Evolutionary conservation across 2,888 invertebrate species (phyloP).

Genomic region (Dolomedes plantarius): DNA sequence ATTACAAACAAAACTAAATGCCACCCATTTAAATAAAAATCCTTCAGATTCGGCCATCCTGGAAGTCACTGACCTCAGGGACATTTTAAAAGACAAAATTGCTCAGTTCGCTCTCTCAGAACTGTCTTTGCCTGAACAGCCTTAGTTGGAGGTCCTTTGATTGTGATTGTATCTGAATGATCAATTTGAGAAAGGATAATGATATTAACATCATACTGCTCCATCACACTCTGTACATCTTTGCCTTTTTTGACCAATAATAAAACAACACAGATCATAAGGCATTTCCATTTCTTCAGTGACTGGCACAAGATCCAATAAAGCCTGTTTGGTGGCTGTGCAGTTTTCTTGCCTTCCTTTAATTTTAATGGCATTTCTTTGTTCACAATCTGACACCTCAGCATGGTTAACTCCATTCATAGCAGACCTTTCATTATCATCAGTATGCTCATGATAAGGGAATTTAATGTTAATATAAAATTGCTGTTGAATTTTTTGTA

Average conservation of each 20-base stretch:
- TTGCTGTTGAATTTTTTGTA: constrained; percentile 88
- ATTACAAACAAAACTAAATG: too few relatives aligned
- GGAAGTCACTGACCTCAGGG: too few relatives aligned
- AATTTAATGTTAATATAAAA: constrained; percentile 97
- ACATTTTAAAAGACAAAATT: too few relatives aligned
- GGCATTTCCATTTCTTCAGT: constrained; percentile 85
- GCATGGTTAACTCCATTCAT: constrained; percentile 79
- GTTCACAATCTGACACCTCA: constrained; percentile 76
- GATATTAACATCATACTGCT: constrained; percentile 92
- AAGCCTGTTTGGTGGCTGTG: constrained; percentile 90
- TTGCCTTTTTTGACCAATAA: constrained; percentile 95
- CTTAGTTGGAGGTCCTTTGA: constrained; percentile 89
- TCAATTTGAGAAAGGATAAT: constrained; percentile 89
- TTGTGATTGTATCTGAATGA: constrained; percentile 87
- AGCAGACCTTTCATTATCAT: constrained; percentile 74
- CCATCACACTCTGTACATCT: constrained; percentile 91
- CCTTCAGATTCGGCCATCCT: too few relatives aligned
- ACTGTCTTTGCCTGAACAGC: constrained; percentile 90
- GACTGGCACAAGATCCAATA: constrained; percentile 81
- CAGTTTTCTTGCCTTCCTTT: constrained; percentile 93
- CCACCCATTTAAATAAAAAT: too few relatives aligned
- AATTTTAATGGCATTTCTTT: constrained; percentile 87
- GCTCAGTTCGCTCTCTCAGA: constrained; percentile 86
- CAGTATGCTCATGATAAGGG: constrained; percentile 80
- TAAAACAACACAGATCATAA: constrained; percentile 92